phyloP scores from a whole-genome alignment of 2,888 invertebrate species.

The Brachycybe producta region DNA sequence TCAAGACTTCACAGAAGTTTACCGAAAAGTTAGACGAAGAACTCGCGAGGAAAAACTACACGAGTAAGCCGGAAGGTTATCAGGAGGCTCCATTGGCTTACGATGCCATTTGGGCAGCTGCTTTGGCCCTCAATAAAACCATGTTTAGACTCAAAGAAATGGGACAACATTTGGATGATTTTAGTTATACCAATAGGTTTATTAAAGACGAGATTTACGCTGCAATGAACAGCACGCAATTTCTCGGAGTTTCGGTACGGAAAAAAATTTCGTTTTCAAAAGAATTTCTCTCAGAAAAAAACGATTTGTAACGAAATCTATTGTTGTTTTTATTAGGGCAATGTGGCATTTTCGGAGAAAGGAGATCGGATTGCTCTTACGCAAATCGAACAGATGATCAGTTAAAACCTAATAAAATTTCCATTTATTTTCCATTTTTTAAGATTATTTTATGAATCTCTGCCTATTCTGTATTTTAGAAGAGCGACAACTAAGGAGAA shows the following conservation, averaged over 20 bases:
- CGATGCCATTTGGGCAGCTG: constrained; percentile 98
- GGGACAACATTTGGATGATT: constrained; percentile 78
- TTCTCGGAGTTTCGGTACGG: constrained; percentile 93
- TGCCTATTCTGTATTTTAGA: no score
- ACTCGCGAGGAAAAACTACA: constrained; percentile 61
- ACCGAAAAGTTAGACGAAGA: constrained; percentile 67
- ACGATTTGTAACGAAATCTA: no score
- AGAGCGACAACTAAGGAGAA: no score
- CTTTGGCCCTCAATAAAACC: constrained; percentile 93
- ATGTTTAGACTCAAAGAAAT: constrained; percentile 69
- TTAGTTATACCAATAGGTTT: constrained; percentile 87
- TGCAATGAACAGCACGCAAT: constrained; percentile 96
- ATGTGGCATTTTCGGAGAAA: constrained; percentile 86
- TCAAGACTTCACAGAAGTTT: constrained; percentile 72
- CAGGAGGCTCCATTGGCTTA: constrained; percentile 94
- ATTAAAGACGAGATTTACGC: constrained; percentile 92
- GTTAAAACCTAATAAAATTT: no score
- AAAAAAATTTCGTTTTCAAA: no score
- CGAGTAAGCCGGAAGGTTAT: constrained; percentile 61
- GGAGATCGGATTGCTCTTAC: constrained; percentile 97
- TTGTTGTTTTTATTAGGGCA: constrained; percentile 50
- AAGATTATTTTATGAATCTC: no score
- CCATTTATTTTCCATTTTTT: no score
- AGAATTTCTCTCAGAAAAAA: no score
- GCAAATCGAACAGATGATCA: constrained; percentile 88